Evolutionary conservation across 2,113 vertebrate species (phyloP).

Genomic region (Triplophysa tibetana): DNA sequence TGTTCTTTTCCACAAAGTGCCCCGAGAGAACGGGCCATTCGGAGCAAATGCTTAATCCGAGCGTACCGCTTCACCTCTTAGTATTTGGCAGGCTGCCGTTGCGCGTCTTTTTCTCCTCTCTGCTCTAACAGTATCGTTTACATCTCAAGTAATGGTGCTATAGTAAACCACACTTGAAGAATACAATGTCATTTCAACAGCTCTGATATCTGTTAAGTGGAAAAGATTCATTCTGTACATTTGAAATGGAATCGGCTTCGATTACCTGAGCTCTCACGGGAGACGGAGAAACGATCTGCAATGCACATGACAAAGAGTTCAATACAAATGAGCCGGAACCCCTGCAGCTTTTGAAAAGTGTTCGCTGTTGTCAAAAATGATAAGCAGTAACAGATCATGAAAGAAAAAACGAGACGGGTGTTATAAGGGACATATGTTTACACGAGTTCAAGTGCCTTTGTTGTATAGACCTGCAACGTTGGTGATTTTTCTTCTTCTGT

Average conservation of each 20-base stretch:
- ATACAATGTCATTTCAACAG: slow-evolving; percentile 17
- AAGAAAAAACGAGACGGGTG: too few relatives aligned
- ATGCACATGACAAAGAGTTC: neutral
- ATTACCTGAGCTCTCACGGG: neutral
- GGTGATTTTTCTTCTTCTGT: too few relatives aligned
- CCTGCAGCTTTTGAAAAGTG: too few relatives aligned
- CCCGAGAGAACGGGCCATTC: slow-evolving; percentile 28
- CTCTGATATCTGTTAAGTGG: slow-evolving; percentile 15
- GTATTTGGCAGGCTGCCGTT: slow-evolving; percentile 26
- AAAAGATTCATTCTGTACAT: slow-evolving; percentile 24
- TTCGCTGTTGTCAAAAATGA: too few relatives aligned
- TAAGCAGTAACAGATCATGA: too few relatives aligned
- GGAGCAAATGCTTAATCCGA: slow-evolving; percentile 36
- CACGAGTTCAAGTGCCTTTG: too few relatives aligned
- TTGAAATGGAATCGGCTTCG: neutral
- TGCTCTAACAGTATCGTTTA: slow-evolving; percentile 15
- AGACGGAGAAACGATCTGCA: neutral
- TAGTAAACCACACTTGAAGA: neutral
- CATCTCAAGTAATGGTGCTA: slow-evolving; percentile 25
- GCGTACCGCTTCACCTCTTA: slow-evolving; percentile 36
- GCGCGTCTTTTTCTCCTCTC: neutral
- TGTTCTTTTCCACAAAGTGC: slow-evolving; percentile 15
- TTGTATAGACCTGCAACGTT: too few relatives aligned
- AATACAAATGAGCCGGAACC: neutral
- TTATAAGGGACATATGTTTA: too few relatives aligned